phyloP scores from a whole-genome alignment of 2,888 invertebrate genomes.

The Noctua pronuba region DNA sequence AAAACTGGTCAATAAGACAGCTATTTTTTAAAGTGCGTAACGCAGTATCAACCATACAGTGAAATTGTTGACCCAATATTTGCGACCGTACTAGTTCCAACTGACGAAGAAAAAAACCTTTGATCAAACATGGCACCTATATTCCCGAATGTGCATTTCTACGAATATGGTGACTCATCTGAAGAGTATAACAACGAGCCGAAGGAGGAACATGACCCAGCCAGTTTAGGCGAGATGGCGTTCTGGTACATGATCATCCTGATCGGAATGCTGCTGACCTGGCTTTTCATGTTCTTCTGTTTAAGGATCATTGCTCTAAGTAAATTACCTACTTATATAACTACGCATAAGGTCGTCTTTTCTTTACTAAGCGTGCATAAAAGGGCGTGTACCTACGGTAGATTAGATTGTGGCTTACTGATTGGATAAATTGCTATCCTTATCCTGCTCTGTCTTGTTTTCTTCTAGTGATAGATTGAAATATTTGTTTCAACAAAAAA shows the following conservation, averaged over 20 bases:
- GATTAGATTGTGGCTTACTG: slow-evolving; percentile 23
- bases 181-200: slow-evolving; percentile 59
- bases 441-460: slow-evolving; percentile 12
- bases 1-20: background rate
- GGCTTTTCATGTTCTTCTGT: slow-evolving; percentile 83
- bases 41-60: background rate
- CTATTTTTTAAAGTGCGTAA: background rate
- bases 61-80: background rate
- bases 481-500: background rate
- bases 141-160: slow-evolving; percentile 69
- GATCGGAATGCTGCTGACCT: slow-evolving; percentile 79
- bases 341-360: background rate
- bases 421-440: slow-evolving; percentile 6
- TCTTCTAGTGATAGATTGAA: background rate
- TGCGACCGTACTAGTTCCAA: background rate
- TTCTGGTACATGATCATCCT: slow-evolving; percentile 84
- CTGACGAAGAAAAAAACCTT: background rate
- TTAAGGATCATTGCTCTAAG: slow-evolving; percentile 80
- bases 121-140: slow-evolving; percentile 78
- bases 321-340: slow-evolving; percentile 64
- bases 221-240: slow-evolving; percentile 76
- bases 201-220: slow-evolving; percentile 60
- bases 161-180: slow-evolving; percentile 37
- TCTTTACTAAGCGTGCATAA: slow-evolving; percentile 1
- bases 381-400: background rate